Conservation (phyloP, 2,113 vertebrate species). For the Pomatostomus ruficeps region DNA sequence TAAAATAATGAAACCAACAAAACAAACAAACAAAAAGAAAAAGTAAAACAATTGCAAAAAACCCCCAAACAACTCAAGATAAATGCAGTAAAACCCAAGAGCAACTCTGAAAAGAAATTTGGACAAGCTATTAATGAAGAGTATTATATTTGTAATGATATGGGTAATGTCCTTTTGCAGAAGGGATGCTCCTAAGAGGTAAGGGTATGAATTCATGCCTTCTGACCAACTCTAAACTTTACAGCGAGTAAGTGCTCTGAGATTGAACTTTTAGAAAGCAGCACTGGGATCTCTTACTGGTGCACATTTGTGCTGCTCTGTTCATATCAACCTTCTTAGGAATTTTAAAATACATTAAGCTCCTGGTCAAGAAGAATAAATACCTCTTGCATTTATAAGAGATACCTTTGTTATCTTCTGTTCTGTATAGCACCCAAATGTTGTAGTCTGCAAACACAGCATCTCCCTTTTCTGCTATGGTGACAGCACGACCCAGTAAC, state of each 20-base stretch:
- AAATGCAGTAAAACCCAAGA: not conserved
- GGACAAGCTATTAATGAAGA: not conserved
- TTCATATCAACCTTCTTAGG: fast-evolving
- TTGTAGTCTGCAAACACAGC: not conserved
- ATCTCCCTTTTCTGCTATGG: not conserved
- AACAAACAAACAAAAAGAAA: not conserved
- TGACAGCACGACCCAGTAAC: not conserved
- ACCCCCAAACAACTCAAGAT: not conserved
- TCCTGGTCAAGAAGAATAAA: not conserved
- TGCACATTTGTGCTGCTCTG: not conserved
- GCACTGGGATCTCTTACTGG: not conserved
- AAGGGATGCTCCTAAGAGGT: not conserved
- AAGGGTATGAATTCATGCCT: not conserved
- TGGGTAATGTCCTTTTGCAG: not conserved
- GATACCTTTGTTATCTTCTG: not conserved
- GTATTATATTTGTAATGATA: not conserved
- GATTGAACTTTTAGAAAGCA: not conserved
- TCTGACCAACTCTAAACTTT: not conserved
- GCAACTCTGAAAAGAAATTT: not conserved
- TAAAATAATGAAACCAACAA: not conserved
- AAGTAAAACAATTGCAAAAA: not conserved
- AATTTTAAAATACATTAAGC: not conserved
- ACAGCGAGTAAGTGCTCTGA: not conserved
- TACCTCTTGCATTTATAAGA: not conserved
- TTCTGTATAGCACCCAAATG: not conserved